A percentile compares a stretch with the other conserved stretches of the same genome.
phyloP scores from a whole-genome alignment of 2,113 vertebrate species.

The Lagopus leucura region DNA sequence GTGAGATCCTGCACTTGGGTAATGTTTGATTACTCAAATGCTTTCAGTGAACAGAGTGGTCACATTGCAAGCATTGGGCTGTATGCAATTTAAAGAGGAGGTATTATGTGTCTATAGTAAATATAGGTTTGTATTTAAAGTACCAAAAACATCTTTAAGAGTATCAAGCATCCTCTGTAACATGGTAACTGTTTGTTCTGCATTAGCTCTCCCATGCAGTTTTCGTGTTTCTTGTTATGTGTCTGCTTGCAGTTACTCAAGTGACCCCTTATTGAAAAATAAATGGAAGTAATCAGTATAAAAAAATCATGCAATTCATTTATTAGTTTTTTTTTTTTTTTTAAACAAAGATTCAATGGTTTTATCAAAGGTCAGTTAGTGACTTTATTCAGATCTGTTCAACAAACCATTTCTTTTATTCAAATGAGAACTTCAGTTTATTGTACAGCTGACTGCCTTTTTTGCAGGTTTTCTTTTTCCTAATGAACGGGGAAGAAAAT shows the following conservation, averaged over 20 bases:
- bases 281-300: neutral
- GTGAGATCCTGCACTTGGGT: neutral
- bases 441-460: neutral
- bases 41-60: neutral
- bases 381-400: neutral
- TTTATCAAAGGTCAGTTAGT: neutral
- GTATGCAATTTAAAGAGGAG: neutral
- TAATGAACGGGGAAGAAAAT: neutral
- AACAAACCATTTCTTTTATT: neutral
- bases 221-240: neutral
- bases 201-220: neutral
- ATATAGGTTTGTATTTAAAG: neutral
- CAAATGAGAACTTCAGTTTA: neutral
- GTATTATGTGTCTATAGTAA: neutral
- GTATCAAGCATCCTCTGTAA: neutral
- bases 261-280: neutral
- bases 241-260: neutral
- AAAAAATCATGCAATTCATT: neutral
- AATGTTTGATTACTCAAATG: neutral
- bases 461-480: neutral
- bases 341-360: neutral
- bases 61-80: neutral
- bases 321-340: neutral
- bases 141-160: neutral
- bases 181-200: neutral